Conservation (phyloP, 2,888 invertebrate genomes). For the Scrobipalpa atriplicella region DNA sequence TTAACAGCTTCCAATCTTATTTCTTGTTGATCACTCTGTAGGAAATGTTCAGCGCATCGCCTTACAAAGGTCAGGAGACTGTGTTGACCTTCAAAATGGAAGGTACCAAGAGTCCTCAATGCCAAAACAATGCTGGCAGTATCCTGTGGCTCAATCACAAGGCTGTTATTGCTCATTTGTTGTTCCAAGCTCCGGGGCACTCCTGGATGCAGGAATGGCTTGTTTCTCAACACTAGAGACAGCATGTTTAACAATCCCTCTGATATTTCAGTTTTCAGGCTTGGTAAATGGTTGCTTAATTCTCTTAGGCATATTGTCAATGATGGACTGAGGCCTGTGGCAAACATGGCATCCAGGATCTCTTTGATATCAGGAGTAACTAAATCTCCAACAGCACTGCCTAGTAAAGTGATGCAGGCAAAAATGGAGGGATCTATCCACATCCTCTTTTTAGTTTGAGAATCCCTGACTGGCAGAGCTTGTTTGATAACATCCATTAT, state of each 20-base stretch:
- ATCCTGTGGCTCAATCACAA: conserved; percentile 85
- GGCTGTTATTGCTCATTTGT: conserved; percentile 72
- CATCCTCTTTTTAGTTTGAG: conserved; percentile 88
- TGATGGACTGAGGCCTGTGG: conserved; percentile 94
- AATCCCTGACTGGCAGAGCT: conserved; percentile 90
- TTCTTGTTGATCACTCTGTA: conserved; percentile 95
- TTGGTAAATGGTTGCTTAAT: conserved; percentile 93
- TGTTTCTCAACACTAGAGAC: conserved; percentile 94
- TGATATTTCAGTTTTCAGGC: conserved; percentile 94
- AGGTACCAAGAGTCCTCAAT: conserved; percentile 94
- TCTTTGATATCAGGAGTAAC: conserved; percentile 91
- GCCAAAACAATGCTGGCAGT: conserved; percentile 94
- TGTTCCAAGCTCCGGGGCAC: conserved; percentile 86
- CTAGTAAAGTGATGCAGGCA: conserved; percentile 95
- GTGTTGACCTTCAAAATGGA: conserved; percentile 94
- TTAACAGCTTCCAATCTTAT: conserved; percentile 95
- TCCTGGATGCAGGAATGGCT: conserved; percentile 91
- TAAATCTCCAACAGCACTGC: conserved; percentile 91
- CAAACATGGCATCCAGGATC: conserved; percentile 95
- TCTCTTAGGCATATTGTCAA: conserved; percentile 96
- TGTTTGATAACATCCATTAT: conserved; percentile 93
- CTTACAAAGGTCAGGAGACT: conserved; percentile 95
- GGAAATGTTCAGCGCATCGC: conserved; percentile 95
- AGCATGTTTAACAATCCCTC: conserved; percentile 96
- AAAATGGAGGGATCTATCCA: conserved; percentile 94